Evolutionary conservation across 2,113 vertebrate species (phyloP), one percentile per base, ranked within the genome.

Genomic region (Sisor rabdophorus): DNA sequence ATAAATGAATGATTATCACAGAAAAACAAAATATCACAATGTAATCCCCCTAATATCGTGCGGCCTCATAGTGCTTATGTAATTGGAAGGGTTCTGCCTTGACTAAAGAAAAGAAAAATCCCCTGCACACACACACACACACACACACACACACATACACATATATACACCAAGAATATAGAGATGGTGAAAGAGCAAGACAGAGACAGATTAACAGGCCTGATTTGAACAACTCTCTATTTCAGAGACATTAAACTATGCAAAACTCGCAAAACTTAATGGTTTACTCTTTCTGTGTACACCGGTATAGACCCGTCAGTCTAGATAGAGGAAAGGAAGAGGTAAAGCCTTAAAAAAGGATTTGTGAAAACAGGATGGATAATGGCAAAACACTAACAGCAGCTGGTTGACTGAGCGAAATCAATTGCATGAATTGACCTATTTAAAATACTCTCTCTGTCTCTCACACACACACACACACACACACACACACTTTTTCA

Each of bases 341-440:
- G 48, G 13, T 11, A 26, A 58, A 67, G 17, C 53, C 15, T 75
- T 24, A 69, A n/a, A 56, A 44, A 58, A 59, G 59, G 68, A 58
- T 11, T 70, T 44, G 67, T 75, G 78, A 82, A 82, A 80, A 78
- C 30, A 32, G 30, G 77, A 79, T 79, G 58, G 81, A 86, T 84
- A 81, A 75, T 69, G 64, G 84, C 82, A 86, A 72, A 80, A 90
- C 84, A 78, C 79, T 61, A 61, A 82, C 73, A 76, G 83, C 84
- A 84, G 80, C 84, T 82, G 75, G 56, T 71, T 77, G 74, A 79
- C 85, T 86, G 83, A 81, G 86, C 78, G 85, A 82, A 77, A 87
- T 83, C 81, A 83, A 61, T 79, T 80, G 75, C 76, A 80, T 80
- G 84, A 89, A 87, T 86, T 76, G 84, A 69, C 84, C 81, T 80